Evolutionary conservation across 2,888 invertebrate genomes (phyloP), one percentile per base, ranked within the genome.

Genomic region (Fabriciana adippe): DNA sequence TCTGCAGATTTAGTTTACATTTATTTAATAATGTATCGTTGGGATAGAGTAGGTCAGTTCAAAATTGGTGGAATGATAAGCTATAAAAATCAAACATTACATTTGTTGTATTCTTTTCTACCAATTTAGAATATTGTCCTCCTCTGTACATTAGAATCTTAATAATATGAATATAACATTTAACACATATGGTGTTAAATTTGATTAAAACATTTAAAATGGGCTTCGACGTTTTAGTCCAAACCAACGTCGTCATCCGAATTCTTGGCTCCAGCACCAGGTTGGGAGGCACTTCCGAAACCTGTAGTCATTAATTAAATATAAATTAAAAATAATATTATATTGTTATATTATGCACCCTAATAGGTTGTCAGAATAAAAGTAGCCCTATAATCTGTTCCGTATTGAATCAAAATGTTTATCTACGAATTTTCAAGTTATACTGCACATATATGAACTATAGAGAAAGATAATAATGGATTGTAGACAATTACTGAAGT

Each of bases 201-300:
- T 41, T 41, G 8, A 41, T 41, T 13, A n/a, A 21, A 48, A 59
- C n/a, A 48, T 59, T 35, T 21, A 15, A 41, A 14, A 18, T 35
- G 6, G 51, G 55, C 35, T 53, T 48, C 18, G 51, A 65, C 53
- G 51, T 48, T 16, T 54, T 57, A 54, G n/a, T 45, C 95, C 55
- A 95, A 93, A 64, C 94, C 95, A 66, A 95, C 95, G 76, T 95
- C 95, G 65, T 94, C 94, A 70, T 93, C 94, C 1, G 91, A 41
- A 26, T 82, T 56, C 90, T 85, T 55, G 90, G 86, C 26, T 90
- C 84, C 54, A 66, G 75, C 80, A 66, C 76, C 85, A 65, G 77
- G 79, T 64, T 75, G 84, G 67, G 78, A 85, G 14, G 87, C 81
- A 51, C 84, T 86, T 16, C 83, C 84, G 47, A 86, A 88, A 67